These are phyloP conservation scores for Pelochelys cantorii DNA, from an alignment of 2,797 vertebrate species.

Conservation along the genomic window DNA sequence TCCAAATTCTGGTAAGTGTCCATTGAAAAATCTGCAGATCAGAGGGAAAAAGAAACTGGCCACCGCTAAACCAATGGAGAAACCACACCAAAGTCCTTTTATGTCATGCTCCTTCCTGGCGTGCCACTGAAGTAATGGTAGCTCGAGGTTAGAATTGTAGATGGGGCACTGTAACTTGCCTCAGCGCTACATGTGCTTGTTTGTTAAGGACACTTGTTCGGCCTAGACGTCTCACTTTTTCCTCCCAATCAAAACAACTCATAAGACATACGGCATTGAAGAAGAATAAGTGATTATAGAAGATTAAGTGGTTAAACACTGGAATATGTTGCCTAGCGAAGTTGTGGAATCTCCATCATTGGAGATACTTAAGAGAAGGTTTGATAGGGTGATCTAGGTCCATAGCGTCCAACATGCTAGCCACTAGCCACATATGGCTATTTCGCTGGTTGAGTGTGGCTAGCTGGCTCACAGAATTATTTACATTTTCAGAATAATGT, in stretches of 20 bases:
- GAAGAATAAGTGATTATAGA: no score
- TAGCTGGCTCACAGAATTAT: no score
- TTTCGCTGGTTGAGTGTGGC: no score
- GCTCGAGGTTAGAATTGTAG: neutral
- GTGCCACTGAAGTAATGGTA: neutral
- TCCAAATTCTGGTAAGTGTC: neutral
- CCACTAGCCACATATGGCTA: no score
- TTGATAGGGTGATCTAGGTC: no score
- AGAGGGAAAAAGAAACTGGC: neutral
- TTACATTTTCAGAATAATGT: no score
- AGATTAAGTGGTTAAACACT: no score
- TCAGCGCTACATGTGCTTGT: neutral
- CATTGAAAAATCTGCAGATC: fast-evolving
- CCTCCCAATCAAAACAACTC: neutral
- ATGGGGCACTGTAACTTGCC: neutral
- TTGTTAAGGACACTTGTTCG: neutral
- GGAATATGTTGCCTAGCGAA: no score
- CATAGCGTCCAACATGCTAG: no score
- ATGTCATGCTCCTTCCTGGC: neutral
- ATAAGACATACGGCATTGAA: no score
- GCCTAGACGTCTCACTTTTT: neutral
- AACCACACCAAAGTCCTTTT: neutral
- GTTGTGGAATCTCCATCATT: no score
- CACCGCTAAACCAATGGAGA: neutral
- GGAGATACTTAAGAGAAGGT: no score